Evolutionary conservation across 2,797 vertebrate species (phyloP).

Genomic region (Eurystomus glaucurus): DNA sequence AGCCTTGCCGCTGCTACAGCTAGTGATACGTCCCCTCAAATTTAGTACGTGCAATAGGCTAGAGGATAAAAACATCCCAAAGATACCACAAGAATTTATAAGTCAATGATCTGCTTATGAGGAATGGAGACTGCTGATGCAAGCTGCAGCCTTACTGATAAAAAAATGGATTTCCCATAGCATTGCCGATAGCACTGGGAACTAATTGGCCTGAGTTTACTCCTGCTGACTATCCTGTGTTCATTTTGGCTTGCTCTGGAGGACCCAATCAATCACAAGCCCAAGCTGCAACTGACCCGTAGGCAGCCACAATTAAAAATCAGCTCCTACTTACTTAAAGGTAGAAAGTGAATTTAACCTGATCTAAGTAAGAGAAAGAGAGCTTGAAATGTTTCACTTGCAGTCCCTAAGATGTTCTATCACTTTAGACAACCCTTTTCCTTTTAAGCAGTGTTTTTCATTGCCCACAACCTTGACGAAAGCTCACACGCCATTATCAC

Average conservation of each 20-base stretch:
- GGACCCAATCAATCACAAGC: slow-evolving; percentile 53
- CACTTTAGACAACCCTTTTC: not conserved
- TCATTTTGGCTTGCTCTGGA: slow-evolving; percentile 42
- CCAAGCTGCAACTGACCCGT: slow-evolving; percentile 19
- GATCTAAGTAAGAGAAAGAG: not conserved
- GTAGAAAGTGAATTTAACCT: slow-evolving; percentile 42
- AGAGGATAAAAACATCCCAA: slow-evolving; percentile 20
- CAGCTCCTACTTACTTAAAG: slow-evolving; percentile 14
- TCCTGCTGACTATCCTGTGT: slow-evolving; percentile 41
- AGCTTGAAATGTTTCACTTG: not conserved
- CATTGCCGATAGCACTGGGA: slow-evolving; percentile 7
- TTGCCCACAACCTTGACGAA: not conserved
- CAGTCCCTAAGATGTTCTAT: not conserved
- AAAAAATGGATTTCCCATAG: slow-evolving; percentile 69
- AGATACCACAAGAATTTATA: slow-evolving; percentile 52
- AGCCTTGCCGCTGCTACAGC: slow-evolving; percentile 47
- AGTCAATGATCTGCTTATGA: slow-evolving; percentile 54
- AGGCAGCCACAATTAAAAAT: slow-evolving; percentile 69
- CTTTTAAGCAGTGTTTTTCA: not conserved
- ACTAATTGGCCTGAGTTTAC: slow-evolving; percentile 62
- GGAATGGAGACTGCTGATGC: slow-evolving; percentile 44
- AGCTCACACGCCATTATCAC: not conserved
- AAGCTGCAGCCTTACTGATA: slow-evolving; percentile 57
- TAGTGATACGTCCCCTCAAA: slow-evolving; percentile 32
- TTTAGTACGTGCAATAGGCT: slow-evolving; percentile 31